phyloP scores from a whole-genome alignment of 2,113 vertebrate species.

The Istiophorus platypterus region DNA sequence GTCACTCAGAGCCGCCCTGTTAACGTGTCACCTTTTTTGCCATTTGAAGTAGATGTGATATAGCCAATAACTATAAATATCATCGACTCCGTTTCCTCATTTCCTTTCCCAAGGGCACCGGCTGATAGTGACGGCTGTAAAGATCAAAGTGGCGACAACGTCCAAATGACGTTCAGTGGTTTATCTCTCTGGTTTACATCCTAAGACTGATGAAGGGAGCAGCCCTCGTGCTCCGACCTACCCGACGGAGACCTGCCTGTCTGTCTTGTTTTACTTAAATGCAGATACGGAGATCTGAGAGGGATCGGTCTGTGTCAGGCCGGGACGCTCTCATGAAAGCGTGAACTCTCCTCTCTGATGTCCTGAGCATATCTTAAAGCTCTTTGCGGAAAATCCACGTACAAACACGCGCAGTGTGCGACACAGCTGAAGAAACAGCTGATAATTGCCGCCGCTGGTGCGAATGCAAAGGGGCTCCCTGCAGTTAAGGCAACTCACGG shows the following conservation, averaged over 20 bases:
- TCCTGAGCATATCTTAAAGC: background rate
- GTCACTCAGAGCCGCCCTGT: background rate
- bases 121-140: background rate
- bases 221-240: background rate
- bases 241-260: background rate
- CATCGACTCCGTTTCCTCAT: background rate
- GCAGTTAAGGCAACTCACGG: background rate
- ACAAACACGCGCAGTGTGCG: background rate
- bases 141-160: background rate
- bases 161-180: background rate
- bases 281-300: background rate
- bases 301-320: background rate
- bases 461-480: conserved; percentile 20
- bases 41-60: background rate
- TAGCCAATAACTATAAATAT: background rate
- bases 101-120: background rate
- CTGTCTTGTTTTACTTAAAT: background rate
- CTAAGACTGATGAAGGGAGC: background rate
- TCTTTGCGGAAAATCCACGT: background rate
- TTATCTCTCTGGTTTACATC: background rate
- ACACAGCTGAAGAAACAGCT: conserved; percentile 2
- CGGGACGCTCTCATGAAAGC: background rate
- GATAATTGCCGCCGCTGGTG: background rate
- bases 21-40: background rate
- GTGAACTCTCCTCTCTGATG: background rate